A percentile compares a stretch with the other conserved stretches of the same genome.
Conservation (phyloP, 2,888 invertebrate genomes). For the Galerucella calmariensis region DNA sequence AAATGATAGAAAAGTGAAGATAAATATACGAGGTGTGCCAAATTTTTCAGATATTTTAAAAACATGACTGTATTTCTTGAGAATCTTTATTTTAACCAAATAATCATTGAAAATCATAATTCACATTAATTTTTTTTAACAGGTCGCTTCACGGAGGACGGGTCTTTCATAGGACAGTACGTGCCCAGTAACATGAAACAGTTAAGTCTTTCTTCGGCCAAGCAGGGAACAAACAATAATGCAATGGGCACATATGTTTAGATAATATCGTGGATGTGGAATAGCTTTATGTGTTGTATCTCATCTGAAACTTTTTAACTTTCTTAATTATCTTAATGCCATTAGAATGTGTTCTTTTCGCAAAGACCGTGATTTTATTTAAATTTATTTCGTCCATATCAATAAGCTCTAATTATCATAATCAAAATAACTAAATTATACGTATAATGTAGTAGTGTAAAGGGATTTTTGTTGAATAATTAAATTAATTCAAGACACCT, state of each 20-base stretch:
- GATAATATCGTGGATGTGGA: conserved; percentile 52
- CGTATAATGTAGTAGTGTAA: conserved; percentile 39
- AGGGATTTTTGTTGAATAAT: conserved; percentile 33
- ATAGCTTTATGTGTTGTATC: conserved; percentile 50
- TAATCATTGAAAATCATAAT: background rate
- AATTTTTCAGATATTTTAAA: too few species aligned
- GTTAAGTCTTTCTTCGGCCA: conserved; percentile 66
- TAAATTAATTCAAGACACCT: conserved; percentile 25
- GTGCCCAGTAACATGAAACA: conserved; percentile 83
- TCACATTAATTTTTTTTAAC: conserved; percentile 39
- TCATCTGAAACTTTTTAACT: conserved; percentile 40
- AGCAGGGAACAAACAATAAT: conserved; percentile 63
- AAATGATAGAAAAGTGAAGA: background rate
- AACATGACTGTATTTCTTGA: too few species aligned
- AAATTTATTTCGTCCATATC: conserved; percentile 52
- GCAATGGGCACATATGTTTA: conserved; percentile 76
- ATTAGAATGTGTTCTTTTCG: conserved; percentile 43
- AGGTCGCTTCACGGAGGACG: conserved; percentile 96
- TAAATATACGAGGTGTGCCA: too few species aligned
- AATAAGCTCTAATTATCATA: conserved; percentile 49
- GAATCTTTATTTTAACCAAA: background rate
- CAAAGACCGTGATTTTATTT: conserved; percentile 45
- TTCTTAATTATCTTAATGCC: conserved; percentile 37
- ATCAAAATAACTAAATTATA: conserved; percentile 44
- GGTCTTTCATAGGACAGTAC: conserved; percentile 97